Base-by-base conservation (phyloP, 2,113 vertebrate genomes). In the Glaucidium brasilianum region DNA sequence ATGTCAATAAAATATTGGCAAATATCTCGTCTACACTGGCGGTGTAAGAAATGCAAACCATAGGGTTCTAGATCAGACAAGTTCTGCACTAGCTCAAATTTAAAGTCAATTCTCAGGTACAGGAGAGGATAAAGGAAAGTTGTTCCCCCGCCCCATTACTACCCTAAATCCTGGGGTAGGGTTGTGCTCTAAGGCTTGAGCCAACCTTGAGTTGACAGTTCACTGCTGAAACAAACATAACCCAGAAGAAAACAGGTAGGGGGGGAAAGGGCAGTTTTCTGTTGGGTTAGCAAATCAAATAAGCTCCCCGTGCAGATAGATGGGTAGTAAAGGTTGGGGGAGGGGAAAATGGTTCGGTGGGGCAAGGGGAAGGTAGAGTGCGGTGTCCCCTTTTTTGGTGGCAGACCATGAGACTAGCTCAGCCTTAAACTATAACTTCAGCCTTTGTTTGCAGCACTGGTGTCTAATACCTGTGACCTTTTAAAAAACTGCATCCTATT, bases 311-410 rank as follows among this genome's bases (percentile, higher is more conserved):
- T 64, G 43, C 22, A n/a, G 56, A 23, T 23, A 59, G 13, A 15
- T 79, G 34, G 5, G 20, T 78, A 68, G 10, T 49, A 60, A 74
- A 55, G 39, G 6, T 32, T 22, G 25, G 2, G 2, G 26, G 9
- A 22, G 32, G 25, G n/a, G 29, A 43, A 27, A 76, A 53, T n/a
- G 35, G 7, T 59, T 74, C 56, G 14, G 23, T 71, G 8, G 22
- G 66, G 22, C 37, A 27, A 13, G 22, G 25, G 11, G 30, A 35
- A 52, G 12, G 18, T 52, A 41, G 26, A 4, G 30, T 19, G 11
- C 7, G 2, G 3, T 84, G 27, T 52, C 30, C 34, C 9, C 9
- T 3, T 30, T 82, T 52, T 52, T 2, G 0, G 9, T 64, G 71
- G 12, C 11, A 64, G 43, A 49, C 13, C 4, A 4, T 45, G 26